Percentiles rank a stretch among this genome's conserved stretches.
phyloP scores from a whole-genome alignment of 2,797 vertebrate species.

The Helicolenus hilgendorfi region DNA sequence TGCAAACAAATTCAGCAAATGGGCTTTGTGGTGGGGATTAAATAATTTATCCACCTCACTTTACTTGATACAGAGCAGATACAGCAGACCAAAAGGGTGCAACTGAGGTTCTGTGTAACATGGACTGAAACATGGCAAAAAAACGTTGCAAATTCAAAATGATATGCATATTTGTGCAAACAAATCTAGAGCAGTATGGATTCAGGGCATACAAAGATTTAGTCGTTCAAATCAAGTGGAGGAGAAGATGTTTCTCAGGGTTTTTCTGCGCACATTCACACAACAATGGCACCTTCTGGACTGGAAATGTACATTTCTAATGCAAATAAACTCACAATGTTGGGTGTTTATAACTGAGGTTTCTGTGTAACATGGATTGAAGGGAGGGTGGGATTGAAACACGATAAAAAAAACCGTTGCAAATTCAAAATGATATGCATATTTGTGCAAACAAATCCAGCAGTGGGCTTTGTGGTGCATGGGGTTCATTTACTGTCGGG shows the following conservation, averaged over 20 bases:
- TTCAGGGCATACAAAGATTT: background rate
- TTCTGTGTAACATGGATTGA: background rate
- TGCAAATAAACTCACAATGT: background rate
- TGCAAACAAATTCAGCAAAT: background rate
- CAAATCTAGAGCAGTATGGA: conserved; percentile 33
- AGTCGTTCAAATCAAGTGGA: background rate
- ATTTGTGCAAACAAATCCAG: background rate
- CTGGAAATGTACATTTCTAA: background rate
- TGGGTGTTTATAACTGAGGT: background rate
- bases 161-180: background rate
- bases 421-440: background rate
- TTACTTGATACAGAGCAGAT: background rate
- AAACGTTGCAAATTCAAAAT: background rate
- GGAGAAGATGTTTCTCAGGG: background rate
- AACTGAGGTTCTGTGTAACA: background rate
- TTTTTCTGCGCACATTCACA: background rate
- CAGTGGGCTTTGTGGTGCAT: background rate
- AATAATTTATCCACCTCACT: background rate
- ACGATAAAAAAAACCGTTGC: background rate
- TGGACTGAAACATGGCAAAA: background rate
- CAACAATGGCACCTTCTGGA: background rate
- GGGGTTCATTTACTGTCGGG: background rate
- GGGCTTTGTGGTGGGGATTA: background rate
- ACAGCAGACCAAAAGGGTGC: background rate
- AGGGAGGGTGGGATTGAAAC: background rate